phyloP scores from a whole-genome alignment of 2,797 vertebrate species.

The Telmatherina bonti region DNA sequence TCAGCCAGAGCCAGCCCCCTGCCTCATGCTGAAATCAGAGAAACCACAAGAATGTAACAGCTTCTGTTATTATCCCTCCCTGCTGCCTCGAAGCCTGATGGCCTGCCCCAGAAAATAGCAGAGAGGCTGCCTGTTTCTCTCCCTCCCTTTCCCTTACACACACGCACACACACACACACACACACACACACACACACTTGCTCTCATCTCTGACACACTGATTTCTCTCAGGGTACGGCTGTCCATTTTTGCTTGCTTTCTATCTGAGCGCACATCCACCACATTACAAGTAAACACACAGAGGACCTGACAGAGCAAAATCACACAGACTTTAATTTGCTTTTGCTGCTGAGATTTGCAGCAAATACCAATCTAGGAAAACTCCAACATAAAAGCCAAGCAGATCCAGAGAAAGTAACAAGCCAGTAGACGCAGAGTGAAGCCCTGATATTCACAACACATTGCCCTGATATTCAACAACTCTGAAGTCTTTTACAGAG shows the following conservation, averaged over 20 bases:
- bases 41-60: slow-evolving; percentile 84
- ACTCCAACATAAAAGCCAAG: too few species aligned
- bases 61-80: slow-evolving; percentile 81
- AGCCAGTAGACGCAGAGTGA: too few species aligned
- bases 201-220: slow-evolving; percentile 45
- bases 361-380: neutral
- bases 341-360: neutral
- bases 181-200: slow-evolving; percentile 20
- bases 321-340: neutral
- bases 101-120: slow-evolving; percentile 70
- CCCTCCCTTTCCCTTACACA: slow-evolving; percentile 9
- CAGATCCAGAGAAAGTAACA: too few species aligned
- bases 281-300: slow-evolving; percentile 3
- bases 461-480: too few species aligned
- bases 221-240: slow-evolving; percentile 45
- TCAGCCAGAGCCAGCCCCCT: slow-evolving; percentile 69
- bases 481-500: neutral
- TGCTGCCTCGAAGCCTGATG: slow-evolving; percentile 73
- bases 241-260: slow-evolving; percentile 44
- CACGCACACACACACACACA: slow-evolving; percentile 11
- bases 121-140: slow-evolving; percentile 51
- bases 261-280: slow-evolving; percentile 14
- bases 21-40: slow-evolving; percentile 81
- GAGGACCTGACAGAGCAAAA: neutral
- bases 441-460: too few species aligned